A percentile compares a stretch with the other conserved stretches of the same genome.
These are phyloP conservation scores for Tortrix viridana DNA, from an alignment of 2,888 invertebrate species.

Conservation along the genomic window DNA sequence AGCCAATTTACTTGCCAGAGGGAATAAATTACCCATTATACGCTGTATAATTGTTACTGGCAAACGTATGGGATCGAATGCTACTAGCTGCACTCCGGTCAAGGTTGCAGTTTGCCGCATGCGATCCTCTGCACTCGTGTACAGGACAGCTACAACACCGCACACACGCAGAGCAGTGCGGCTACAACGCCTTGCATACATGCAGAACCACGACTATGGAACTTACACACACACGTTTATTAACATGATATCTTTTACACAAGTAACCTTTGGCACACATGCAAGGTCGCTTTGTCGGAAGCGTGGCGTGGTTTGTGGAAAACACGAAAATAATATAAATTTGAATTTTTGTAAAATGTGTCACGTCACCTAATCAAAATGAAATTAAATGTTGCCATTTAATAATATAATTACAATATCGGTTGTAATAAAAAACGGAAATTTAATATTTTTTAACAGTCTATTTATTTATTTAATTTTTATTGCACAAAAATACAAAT, in stretches of 20 bases:
- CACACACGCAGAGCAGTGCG: constrained; percentile 1
- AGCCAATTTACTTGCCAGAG: background rate
- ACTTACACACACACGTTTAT: background rate
- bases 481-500: too few relatives aligned
- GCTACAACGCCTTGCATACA: constrained; percentile 5
- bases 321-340: background rate
- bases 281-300: constrained; percentile 14
- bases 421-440: too few relatives aligned
- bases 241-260: background rate
- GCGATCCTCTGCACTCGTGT: constrained; percentile 22
- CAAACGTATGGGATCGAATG: constrained; percentile 8
- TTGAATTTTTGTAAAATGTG: background rate
- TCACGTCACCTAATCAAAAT: background rate
- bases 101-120: constrained; percentile 37
- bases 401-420: too few relatives aligned
- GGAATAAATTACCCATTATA: constrained; percentile 14
- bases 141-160: constrained; percentile 9
- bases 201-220: too few relatives aligned
- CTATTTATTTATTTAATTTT: too few relatives aligned
- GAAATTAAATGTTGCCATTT: background rate
- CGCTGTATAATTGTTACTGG: constrained; percentile 12
- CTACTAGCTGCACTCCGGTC: constrained; percentile 20
- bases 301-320: background rate
- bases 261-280: constrained; percentile 15
- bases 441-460: too few relatives aligned